Evolutionary conservation across 2,797 vertebrate species (phyloP).

Genomic region (Pempheris klunzingeri): DNA sequence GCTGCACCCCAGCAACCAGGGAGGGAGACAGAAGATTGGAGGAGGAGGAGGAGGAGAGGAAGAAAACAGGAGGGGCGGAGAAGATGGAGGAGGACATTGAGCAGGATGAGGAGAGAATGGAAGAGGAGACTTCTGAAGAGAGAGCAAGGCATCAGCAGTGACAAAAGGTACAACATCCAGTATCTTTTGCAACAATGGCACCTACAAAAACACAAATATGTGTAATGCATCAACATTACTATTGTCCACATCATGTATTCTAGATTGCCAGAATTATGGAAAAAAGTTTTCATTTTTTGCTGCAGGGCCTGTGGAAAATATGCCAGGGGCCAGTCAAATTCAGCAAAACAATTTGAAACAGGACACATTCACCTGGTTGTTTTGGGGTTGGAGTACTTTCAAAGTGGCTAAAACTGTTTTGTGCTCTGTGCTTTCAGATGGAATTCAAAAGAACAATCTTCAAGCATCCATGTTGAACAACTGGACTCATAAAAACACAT

Average conservation of each 20-base stretch:
- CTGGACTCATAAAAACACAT: constrained; percentile 24
- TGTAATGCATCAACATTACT: too few species aligned
- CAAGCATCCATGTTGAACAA: constrained; percentile 7
- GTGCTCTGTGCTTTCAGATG: constrained; percentile 44
- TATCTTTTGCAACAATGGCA: background rate
- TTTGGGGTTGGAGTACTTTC: background rate
- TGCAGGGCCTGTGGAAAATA: too few species aligned
- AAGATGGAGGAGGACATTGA: constrained; percentile 56
- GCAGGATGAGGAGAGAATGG: constrained; percentile 60
- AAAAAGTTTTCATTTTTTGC: too few species aligned
- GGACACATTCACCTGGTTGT: too few species aligned
- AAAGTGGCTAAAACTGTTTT: constrained; percentile 7
- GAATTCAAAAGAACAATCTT: constrained; percentile 1
- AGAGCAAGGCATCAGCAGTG: constrained; percentile 38
- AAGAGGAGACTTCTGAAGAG: constrained; percentile 51
- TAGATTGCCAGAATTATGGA: too few species aligned
- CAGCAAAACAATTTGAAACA: too few species aligned
- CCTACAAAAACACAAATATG: background rate
- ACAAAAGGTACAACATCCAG: constrained; percentile 44
- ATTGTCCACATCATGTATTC: too few species aligned
- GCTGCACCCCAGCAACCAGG: constrained; percentile 6
- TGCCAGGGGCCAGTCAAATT: too few species aligned
- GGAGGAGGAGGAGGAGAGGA: constrained; percentile 45
- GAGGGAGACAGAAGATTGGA: constrained; percentile 41
- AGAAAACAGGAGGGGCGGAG: constrained; percentile 36